These are phyloP conservation scores for Orthonychiurus folsomi DNA, from an alignment of 2,888 invertebrate genomes.

Conservation along the genomic window DNA sequence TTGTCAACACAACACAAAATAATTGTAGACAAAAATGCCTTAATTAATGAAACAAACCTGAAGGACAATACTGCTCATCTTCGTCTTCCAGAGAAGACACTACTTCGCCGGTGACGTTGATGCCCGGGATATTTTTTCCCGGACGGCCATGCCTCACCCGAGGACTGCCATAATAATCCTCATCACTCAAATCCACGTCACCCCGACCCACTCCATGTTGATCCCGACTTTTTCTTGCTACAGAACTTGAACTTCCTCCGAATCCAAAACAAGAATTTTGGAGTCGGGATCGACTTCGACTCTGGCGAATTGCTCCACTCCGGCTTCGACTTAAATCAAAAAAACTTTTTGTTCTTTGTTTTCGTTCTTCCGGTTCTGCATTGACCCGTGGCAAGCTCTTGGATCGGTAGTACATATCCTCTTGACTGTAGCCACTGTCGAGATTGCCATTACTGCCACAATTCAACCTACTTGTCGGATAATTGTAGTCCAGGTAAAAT, in stretches of 20 bases:
- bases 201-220: background rate
- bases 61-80: conserved; percentile 8
- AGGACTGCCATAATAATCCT: background rate
- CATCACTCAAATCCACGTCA: background rate
- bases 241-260: background rate
- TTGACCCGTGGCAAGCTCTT: background rate
- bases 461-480: background rate
- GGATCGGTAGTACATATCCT: background rate
- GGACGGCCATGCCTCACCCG: background rate
- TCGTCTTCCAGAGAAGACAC: conserved; percentile 8
- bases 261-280: background rate
- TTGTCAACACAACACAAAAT: too few species aligned
- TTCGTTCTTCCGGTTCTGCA: background rate
- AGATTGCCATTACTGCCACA: background rate
- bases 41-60: conserved; percentile 12
- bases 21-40: too few species aligned
- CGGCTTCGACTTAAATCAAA: background rate
- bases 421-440: background rate
- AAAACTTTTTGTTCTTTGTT: background rate
- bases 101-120: background rate
- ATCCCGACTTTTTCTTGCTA: background rate
- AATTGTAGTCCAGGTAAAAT: background rate
- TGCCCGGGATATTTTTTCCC: background rate
- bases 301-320: background rate
- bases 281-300: background rate